These are phyloP conservation scores for Palythoa grandis DNA, from an alignment of 92 coral and sea anemone species.

Conservation along the genomic window DNA sequence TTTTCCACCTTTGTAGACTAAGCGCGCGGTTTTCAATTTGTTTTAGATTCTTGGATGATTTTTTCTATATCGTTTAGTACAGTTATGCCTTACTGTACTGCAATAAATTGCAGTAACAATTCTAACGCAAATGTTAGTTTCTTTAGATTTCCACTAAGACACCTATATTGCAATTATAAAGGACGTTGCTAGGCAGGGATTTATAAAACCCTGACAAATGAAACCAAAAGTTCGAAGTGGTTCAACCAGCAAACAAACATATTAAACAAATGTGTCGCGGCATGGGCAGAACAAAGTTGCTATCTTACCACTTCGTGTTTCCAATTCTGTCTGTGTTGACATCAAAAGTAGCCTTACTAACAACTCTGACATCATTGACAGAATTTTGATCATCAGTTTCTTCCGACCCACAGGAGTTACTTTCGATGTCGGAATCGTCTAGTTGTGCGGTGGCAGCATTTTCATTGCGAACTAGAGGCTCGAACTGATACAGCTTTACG, in stretches of 20 bases:
- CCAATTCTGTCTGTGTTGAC: not conserved
- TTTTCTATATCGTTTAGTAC: too few species aligned
- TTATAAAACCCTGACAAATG: not conserved
- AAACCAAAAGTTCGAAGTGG: not conserved
- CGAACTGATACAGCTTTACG: too few species aligned
- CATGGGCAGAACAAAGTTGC: not conserved
- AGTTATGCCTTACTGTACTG: too few species aligned
- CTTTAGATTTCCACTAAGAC: too few species aligned
- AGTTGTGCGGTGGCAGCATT: not conserved
- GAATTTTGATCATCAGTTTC: not conserved
- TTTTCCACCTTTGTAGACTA: too few species aligned
- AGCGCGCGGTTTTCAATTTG: too few species aligned
- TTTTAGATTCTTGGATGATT: too few species aligned
- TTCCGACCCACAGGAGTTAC: not conserved
- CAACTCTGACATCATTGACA: conserved; percentile 17
- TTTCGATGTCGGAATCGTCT: conserved; percentile 5
- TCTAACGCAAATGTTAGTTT: too few species aligned
- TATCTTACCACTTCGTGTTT: conserved; percentile 10
- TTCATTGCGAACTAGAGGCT: too few species aligned
- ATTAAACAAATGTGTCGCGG: too few species aligned
- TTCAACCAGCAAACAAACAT: not conserved
- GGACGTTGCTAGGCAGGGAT: not conserved
- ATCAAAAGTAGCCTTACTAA: not conserved
- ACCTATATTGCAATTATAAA: not conserved
- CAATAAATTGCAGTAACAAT: too few species aligned